Base-by-base conservation (phyloP, 2,888 invertebrate species). In the Buathra laborator region DNA sequence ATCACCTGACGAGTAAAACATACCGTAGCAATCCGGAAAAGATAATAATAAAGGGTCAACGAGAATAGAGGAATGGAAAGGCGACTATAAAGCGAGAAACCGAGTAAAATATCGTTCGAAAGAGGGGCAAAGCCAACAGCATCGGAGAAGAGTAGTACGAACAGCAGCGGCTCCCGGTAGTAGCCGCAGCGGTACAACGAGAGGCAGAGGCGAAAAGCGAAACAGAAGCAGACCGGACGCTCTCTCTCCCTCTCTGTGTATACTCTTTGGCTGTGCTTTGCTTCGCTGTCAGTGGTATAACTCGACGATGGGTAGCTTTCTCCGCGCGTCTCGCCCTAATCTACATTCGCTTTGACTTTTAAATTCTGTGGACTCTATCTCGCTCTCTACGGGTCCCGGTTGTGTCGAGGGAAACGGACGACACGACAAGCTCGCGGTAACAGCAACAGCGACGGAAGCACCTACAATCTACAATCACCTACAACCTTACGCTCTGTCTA, bases 291-390 rank as follows among this genome's bases (percentile, higher is more conserved):
- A 12, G 46, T 32, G 51, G 81, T 66, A 72, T 37, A 67, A 62
- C 71, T 62, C 81, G 62, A 71, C 51, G 51, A 16, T 51, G 56
- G 70, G 43, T 66, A 70, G 72, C 66, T 72, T 62, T 70, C 66
- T 59, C 37, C 81, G 37, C 37, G 37, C 37, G 84, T 77, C 83
- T 86, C 84, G 80, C 79, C 85, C 86, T 88, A 89, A 91, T 92
- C 89, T 92, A 89, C 92, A 92, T 83, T 90, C 89, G 88, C 90
- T 92, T 92, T 92, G 92, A 92, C 92, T 92, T 92, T 91, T 91
- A 91, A 92, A 92, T 92, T 90, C 82, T 85, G 86, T 79, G 85
- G 84, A 79, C 86, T 76, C 71, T 71, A 24, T 72, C 37, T 75
- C 59, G 2, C 78, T 64, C 67, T 70, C 51, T 66, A 32, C 12